Evolutionary conservation across 1,140 invertebrate species (phyloP).

Genomic region (Drosophila sulfurigaster): DNA sequence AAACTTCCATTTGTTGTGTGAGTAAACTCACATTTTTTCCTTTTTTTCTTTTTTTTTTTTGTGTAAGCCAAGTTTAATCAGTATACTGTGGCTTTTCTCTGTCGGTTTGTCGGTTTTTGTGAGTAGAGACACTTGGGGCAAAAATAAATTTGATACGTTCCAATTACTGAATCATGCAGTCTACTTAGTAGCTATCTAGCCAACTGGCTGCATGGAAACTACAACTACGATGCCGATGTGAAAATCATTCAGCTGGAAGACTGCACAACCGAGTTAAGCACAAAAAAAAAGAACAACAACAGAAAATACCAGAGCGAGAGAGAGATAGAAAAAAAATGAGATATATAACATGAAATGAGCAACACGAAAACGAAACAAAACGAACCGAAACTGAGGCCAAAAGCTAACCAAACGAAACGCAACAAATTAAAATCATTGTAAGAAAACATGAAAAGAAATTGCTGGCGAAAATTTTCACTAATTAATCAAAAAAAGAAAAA

Average conservation of each 20-base stretch:
- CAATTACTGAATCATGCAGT: constrained; percentile 78
- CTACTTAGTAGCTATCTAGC: constrained; percentile 52
- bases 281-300: constrained; percentile 49
- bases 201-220: constrained; percentile 17
- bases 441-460: constrained; percentile 39
- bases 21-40: background rate
- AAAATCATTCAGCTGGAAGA: constrained; percentile 81
- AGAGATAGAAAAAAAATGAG: constrained; percentile 3
- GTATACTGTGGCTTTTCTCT: background rate
- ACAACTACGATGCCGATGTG: constrained; percentile 43
- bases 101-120: background rate
- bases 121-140: constrained; percentile 45
- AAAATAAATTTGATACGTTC: constrained; percentile 83
- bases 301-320: background rate
- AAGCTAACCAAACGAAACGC: constrained; percentile 38
- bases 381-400: constrained; percentile 27
- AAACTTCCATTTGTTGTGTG: background rate
- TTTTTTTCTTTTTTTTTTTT: background rate
- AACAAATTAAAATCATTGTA: constrained; percentile 39
- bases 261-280: constrained; percentile 66
- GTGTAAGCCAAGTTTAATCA: background rate
- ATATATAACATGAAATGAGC: constrained; percentile 22
- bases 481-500: constrained; percentile 54
- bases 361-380: constrained; percentile 10
- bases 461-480: constrained; percentile 61